Percentiles rank a stretch among this genome's conserved stretches.
Evolutionary conservation across 2,113 vertebrate genomes (phyloP).

Genomic region (Oryzias melastigma): DNA sequence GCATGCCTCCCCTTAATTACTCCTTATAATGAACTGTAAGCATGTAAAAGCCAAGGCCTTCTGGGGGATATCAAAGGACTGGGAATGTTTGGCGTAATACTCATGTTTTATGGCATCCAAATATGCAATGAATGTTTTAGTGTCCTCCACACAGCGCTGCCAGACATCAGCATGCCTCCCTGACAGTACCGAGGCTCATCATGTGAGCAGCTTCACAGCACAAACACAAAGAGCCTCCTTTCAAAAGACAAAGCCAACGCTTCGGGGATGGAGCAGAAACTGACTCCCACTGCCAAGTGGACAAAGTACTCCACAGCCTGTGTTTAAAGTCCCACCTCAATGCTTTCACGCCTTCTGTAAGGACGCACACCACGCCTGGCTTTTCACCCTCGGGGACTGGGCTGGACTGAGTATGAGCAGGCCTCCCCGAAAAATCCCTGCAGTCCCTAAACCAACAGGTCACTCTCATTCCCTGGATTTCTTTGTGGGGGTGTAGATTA

Average conservation of each 20-base stretch:
- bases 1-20: slow-evolving; percentile 27
- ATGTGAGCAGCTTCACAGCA: slow-evolving; percentile 47
- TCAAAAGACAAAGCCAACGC: slow-evolving; percentile 64
- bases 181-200: slow-evolving; percentile 56
- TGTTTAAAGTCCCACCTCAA: slow-evolving; percentile 40
- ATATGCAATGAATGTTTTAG: slow-evolving; percentile 60
- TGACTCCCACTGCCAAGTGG: slow-evolving; percentile 57
- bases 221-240: slow-evolving; percentile 58
- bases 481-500: slow-evolving; percentile 25
- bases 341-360: slow-evolving; percentile 40
- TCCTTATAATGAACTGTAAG: slow-evolving; percentile 44
- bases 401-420: slow-evolving; percentile 41
- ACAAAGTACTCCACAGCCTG: slow-evolving; percentile 54
- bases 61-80: slow-evolving; percentile 36
- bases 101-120: slow-evolving; percentile 45
- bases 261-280: slow-evolving; percentile 60
- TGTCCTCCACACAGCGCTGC: slow-evolving; percentile 30
- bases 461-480: slow-evolving; percentile 19
- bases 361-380: slow-evolving; percentile 26
- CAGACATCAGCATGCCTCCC: slow-evolving; percentile 51
- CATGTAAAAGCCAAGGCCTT: slow-evolving; percentile 22
- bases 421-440: slow-evolving; percentile 19
- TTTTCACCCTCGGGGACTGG: slow-evolving; percentile 28
- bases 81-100: slow-evolving; percentile 25
- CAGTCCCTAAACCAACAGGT: slow-evolving; percentile 28